A percentile compares a stretch with the other conserved stretches of the same genome.
phyloP scores from a whole-genome alignment of 2,113 vertebrate species.

The Monarcha castaneiventris region DNA sequence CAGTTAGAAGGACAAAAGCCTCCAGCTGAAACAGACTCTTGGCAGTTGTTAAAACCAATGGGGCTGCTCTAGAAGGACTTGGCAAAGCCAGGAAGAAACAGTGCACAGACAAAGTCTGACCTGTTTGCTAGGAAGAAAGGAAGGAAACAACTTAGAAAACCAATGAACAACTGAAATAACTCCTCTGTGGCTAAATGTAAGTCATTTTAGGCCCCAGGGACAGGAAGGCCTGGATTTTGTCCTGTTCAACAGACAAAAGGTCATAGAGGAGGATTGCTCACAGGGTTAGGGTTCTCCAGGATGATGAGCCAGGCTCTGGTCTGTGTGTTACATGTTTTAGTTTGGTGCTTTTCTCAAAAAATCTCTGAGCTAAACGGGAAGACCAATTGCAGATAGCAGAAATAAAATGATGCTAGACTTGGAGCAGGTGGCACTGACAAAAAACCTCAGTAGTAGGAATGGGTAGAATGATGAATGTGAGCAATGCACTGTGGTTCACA shows the following conservation, averaged over 20 bases:
- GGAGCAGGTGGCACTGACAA: not conserved
- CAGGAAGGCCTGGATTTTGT: not conserved
- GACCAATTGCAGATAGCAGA: not conserved
- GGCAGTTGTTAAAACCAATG: not conserved
- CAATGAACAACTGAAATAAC: not conserved
- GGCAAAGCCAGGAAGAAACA: not conserved
- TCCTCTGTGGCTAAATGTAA: not conserved
- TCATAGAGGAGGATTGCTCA: not conserved
- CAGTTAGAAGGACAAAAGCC: not conserved
- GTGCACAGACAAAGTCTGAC: not conserved
- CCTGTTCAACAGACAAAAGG: not conserved
- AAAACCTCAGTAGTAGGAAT: not conserved
- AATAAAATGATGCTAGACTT: not conserved
- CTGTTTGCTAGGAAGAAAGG: not conserved
- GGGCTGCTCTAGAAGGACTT: not conserved
- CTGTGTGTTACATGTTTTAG: not conserved
- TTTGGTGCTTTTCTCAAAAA: not conserved
- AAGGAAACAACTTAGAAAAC: not conserved
- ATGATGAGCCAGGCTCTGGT: not conserved
- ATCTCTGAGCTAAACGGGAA: not conserved
- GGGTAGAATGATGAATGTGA: not conserved
- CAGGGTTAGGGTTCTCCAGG: not conserved
- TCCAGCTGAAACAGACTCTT: not conserved
- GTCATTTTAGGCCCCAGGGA: not conserved
- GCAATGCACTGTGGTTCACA: rapidly evolving